Conservation (phyloP, 2,797 vertebrate genomes). For the Novumbra hubbsi region DNA sequence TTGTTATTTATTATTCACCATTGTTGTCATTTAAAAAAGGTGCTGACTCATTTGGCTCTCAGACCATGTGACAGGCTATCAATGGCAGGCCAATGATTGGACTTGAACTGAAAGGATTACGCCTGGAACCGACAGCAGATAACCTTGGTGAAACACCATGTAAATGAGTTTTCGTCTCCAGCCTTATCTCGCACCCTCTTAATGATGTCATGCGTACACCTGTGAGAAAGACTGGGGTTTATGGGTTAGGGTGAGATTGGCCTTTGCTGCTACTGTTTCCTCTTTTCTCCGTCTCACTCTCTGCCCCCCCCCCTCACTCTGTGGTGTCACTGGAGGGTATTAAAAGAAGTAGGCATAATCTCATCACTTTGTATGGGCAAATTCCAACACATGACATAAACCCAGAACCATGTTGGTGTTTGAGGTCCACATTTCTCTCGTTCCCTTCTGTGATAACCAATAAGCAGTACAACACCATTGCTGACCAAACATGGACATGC, state of each 20-base stretch:
- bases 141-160: constrained; percentile 75
- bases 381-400: constrained; percentile 59
- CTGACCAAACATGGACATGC: constrained; percentile 81
- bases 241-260: constrained; percentile 48
- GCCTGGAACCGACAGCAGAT: constrained; percentile 66
- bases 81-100: constrained; percentile 66
- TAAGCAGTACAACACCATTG: constrained; percentile 68
- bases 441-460: constrained; percentile 75
- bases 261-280: constrained; percentile 17
- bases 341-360: constrained; percentile 68
- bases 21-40: constrained; percentile 26
- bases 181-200: constrained; percentile 64
- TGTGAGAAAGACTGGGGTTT: constrained; percentile 50
- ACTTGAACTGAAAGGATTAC: constrained; percentile 67
- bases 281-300: constrained; percentile 5
- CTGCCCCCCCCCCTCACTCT: constrained; percentile 21
- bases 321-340: constrained; percentile 61
- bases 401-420: constrained; percentile 67
- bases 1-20: constrained; percentile 32
- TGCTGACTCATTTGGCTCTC: constrained; percentile 32
- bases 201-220: constrained; percentile 65
- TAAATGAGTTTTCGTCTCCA: constrained; percentile 72
- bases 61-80: constrained; percentile 54
- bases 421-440: constrained; percentile 70
- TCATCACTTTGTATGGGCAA: constrained; percentile 70